A percentile compares a stretch with the other conserved stretches of the same genome.
These are phyloP conservation scores for Rhinogobio ventralis DNA, from an alignment of 2,797 vertebrate genomes.

Conservation along the genomic window DNA sequence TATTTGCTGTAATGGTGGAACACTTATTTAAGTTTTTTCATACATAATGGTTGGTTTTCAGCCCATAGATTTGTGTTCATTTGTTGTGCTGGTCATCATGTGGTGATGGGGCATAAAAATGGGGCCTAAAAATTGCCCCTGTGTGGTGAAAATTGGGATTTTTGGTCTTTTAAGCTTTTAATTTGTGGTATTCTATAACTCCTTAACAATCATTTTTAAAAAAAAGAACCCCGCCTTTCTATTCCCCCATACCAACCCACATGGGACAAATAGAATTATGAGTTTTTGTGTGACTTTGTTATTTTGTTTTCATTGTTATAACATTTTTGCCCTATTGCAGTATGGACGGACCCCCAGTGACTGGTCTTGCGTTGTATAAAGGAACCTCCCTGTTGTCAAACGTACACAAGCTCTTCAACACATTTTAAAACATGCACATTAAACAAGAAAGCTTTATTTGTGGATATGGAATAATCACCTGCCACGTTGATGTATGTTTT, in stretches of 20 bases:
- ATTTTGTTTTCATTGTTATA: constrained; percentile 48
- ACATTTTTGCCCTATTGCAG: constrained; percentile 67
- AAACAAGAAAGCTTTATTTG: background rate
- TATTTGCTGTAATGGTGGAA: background rate
- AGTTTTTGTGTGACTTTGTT: background rate
- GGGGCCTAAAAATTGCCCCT: background rate
- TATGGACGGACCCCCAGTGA: constrained; percentile 81
- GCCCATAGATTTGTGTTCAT: background rate
- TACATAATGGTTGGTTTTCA: background rate
- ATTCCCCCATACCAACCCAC: background rate
- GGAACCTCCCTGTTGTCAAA: background rate
- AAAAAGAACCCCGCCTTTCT: background rate
- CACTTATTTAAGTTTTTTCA: background rate
- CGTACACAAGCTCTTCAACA: background rate
- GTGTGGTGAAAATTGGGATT: background rate
- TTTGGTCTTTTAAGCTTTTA: background rate
- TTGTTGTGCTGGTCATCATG: background rate
- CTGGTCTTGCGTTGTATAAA: constrained; percentile 75
- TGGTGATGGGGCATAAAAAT: background rate
- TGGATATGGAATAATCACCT: background rate
- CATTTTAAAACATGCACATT: constrained; percentile 20
- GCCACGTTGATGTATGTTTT: background rate
- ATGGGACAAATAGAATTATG: background rate
- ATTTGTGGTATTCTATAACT: background rate
- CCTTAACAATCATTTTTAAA: background rate